Conservation (phyloP, 2,113 vertebrate genomes). For the Struthio camelus region DNA sequence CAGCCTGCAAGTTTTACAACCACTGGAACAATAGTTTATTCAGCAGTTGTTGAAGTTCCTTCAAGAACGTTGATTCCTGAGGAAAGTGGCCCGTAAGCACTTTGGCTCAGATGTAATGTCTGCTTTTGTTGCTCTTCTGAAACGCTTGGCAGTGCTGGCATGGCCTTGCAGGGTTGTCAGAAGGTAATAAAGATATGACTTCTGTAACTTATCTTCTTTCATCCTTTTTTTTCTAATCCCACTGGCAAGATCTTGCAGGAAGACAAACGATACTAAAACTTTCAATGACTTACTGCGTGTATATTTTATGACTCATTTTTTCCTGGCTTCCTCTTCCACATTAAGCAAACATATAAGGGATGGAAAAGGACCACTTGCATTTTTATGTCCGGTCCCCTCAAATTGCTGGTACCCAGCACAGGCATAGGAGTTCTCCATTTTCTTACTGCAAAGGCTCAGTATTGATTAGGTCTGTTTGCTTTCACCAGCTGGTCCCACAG, state of each 20-base stretch:
- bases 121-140: not conserved
- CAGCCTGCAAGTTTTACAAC: not conserved
- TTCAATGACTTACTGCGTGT: not conserved
- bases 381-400: not conserved
- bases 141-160: constrained; percentile 42
- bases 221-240: not conserved
- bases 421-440: not conserved
- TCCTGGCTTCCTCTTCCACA: not conserved
- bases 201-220: constrained; percentile 25
- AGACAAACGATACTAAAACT: not conserved
- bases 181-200: not conserved
- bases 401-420: not conserved
- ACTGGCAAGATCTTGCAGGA: not conserved
- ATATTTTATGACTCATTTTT: not conserved
- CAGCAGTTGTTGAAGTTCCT: not conserved
- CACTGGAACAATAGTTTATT: not conserved
- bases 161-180: constrained; percentile 14
- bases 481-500: not conserved
- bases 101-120: not conserved
- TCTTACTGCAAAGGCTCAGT: not conserved
- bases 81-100: not conserved
- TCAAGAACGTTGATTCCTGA: not conserved
- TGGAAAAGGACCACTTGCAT: not conserved
- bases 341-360: not conserved
- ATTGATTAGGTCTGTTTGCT: rapidly evolving